Evolutionary conservation across 2,888 invertebrate species (phyloP), one percentile per base, ranked within the genome.

Genomic region (Sialis lutaria): DNA sequence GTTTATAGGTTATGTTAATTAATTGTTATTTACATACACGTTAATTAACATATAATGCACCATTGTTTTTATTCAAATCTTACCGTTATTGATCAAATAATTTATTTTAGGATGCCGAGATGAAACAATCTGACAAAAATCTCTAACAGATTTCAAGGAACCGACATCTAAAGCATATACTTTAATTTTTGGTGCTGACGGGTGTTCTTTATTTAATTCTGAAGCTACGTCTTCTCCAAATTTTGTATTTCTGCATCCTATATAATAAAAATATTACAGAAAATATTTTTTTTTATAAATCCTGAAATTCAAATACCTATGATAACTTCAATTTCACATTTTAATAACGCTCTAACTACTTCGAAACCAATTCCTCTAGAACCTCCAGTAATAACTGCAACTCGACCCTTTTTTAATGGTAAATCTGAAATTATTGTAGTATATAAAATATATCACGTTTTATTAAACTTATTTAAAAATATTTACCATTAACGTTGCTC

Each of bases 351-450:
- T 61, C 77, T 77, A 31, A 86, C 78, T 13, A 88, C 78, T 65
- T 80, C 77, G 22, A 74, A 65, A 7, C 90, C 91, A 55, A 91
- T 88, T 37, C 91, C 91, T 54, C 87, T 73, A 48, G 86, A 81
- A 2, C 90, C 91, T 42, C 91, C 91, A 7, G 91, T 91, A 50
- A 91, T 76, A 46, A 91, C 75, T 50, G 84, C 89, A 48, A 84
- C 68, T 66, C 78, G 75, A 46, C 74, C 80, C 37, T 69, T 69
- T 58, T 77, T 75, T 47, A 72, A 72, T 54, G 75, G 72, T 55
- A 81, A 67, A 58, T 73, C 83, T 77, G 53, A 45, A 64, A 73
- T 55, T 48, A 46, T 47, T 49, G 22, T 22, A 22, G 22, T 22
- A 22, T 4, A 22, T 22, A 22, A 22, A 39, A 43, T 34, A 31